phyloP scores from a whole-genome alignment of 2,113 vertebrate species.

The Serilophus lunatus region DNA sequence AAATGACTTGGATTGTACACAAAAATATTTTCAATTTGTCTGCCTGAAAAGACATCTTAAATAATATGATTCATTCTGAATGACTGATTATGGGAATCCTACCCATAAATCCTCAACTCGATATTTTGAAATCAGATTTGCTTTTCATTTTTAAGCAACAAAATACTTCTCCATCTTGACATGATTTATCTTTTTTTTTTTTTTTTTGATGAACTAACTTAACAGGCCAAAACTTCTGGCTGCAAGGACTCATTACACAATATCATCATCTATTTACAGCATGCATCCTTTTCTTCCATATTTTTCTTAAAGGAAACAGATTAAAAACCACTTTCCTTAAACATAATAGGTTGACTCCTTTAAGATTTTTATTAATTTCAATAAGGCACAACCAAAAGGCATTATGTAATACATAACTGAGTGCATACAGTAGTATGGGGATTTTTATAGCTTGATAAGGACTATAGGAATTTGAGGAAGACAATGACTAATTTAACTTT shows the following conservation, averaged over 20 bases:
- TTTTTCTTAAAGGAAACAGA: neutral
- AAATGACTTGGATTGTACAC: neutral
- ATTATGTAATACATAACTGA: neutral
- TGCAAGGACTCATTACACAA: neutral
- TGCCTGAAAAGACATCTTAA: conserved; percentile 7
- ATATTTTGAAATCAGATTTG: conserved; percentile 47
- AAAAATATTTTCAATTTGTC: conserved; percentile 16
- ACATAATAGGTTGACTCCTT: neutral
- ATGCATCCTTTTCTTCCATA: neutral
- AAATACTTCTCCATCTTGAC: conserved; percentile 6
- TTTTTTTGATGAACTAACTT: neutral
- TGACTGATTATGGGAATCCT: neutral
- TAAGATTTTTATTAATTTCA: neutral
- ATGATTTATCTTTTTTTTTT: neutral
- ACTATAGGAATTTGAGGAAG: neutral
- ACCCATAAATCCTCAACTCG: conserved; percentile 10
- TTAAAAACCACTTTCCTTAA: neutral
- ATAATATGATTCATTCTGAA: conserved; percentile 1
- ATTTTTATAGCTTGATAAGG: neutral
- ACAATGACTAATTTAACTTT: neutral
- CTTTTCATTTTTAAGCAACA: conserved; percentile 44
- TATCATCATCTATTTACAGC: neutral
- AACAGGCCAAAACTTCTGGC: neutral
- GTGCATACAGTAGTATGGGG: neutral
- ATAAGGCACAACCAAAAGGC: neutral